Evolutionary conservation across 2,888 invertebrate species (phyloP).

Genomic region (Colostygia pectinataria): DNA sequence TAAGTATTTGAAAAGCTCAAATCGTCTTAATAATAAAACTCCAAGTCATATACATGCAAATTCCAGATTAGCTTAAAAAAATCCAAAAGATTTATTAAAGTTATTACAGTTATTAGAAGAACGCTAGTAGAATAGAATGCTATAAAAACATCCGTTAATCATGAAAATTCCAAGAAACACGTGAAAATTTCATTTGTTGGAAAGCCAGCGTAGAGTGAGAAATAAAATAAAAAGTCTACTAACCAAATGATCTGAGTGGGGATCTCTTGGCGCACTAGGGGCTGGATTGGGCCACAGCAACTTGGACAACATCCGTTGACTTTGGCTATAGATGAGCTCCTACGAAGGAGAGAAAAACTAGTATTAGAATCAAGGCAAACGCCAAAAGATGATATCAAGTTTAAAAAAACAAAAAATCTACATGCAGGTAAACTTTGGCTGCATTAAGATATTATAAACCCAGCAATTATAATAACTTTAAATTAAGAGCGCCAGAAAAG

Average conservation of each 20-base stretch:
- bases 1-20: too few species aligned
- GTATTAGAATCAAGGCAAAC: slow-evolving; percentile 40
- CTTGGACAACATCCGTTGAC: slow-evolving; percentile 83
- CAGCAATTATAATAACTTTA: not conserved
- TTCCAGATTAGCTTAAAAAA: too few species aligned
- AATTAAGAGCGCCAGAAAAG: slow-evolving; percentile 7
- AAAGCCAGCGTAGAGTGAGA: slow-evolving; percentile 24
- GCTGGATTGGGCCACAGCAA: slow-evolving; percentile 82
- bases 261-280: slow-evolving; percentile 80
- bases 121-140: too few species aligned
- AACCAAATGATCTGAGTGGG: slow-evolving; percentile 83
- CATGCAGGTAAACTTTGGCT: slow-evolving; percentile 9
- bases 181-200: not conserved
- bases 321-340: slow-evolving; percentile 84
- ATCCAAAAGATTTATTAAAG: too few species aligned
- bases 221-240: slow-evolving; percentile 77
- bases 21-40: too few species aligned
- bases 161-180: slow-evolving; percentile 1
- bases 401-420: slow-evolving; percentile 8
- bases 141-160: too few species aligned
- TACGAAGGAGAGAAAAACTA: slow-evolving; percentile 82
- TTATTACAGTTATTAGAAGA: too few species aligned
- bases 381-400: slow-evolving; percentile 7
- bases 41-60: too few species aligned
- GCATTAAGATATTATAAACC: slow-evolving; percentile 2